phyloP scores from a whole-genome alignment of 2,113 vertebrate genomes.

The Percina caprodes region DNA sequence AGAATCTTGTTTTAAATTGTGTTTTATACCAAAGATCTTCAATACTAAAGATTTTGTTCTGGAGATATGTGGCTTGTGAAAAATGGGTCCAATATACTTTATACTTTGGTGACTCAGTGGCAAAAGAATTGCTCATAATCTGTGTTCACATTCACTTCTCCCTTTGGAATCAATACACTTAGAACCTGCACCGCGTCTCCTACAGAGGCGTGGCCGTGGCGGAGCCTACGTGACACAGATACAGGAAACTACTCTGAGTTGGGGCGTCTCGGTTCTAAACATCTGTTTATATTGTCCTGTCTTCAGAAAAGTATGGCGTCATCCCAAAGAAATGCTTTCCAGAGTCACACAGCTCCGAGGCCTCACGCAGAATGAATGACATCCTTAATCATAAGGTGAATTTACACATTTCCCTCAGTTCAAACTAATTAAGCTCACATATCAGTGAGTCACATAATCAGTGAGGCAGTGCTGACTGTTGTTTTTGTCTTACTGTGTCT shows the following conservation, averaged over 20 bases:
- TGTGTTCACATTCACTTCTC: too few species aligned
- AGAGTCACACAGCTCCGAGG: conserved; percentile 95
- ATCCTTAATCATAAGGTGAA: conserved; percentile 97
- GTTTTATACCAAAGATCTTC: background rate
- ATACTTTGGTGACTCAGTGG: too few species aligned
- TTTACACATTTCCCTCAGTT: background rate
- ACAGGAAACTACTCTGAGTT: too few species aligned
- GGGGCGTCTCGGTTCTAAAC: too few species aligned
- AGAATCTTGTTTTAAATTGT: background rate
- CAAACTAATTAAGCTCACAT: background rate
- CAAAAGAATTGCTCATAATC: too few species aligned
- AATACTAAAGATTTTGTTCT: too few species aligned
- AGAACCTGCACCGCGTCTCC: too few species aligned
- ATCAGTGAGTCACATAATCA: background rate
- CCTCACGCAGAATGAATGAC: conserved; percentile 96
- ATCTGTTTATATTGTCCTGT: background rate
- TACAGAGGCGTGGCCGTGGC: too few species aligned
- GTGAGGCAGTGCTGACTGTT: background rate
- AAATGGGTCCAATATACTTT: too few species aligned
- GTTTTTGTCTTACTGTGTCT: conserved; percentile 20
- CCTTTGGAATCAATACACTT: too few species aligned
- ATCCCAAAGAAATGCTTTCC: conserved; percentile 98
- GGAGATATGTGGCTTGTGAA: too few species aligned
- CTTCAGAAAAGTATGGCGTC: conserved; percentile 95
- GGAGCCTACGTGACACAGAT: too few species aligned